Evolutionary conservation across 2,113 vertebrate species (phyloP), one percentile per base, ranked within the genome.

Genomic region (Varanus komodoensis): DNA sequence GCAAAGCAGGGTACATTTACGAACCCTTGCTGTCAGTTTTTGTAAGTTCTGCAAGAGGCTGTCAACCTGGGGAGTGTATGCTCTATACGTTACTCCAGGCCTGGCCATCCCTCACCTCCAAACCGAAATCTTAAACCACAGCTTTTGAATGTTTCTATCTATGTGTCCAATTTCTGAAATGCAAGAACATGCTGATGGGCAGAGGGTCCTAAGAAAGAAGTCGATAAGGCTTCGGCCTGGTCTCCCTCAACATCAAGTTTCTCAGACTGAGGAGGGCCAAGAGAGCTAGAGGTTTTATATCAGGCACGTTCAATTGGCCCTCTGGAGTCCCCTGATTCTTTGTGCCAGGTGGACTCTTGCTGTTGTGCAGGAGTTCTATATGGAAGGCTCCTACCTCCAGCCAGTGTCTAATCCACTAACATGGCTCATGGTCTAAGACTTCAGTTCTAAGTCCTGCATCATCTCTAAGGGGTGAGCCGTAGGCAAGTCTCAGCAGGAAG

Each of bases 1-100:
- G 44, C 74, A 85, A 79, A 85, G 69, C 44, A 83, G 64, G 7
- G n/a, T 75, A 64, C 73, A 68, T 84, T 79, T 85, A 80, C 71
- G 89, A 89, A 85, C 64, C 8, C 9, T 79, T 79, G 74, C 83
- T 34, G 44, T 79, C 44, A 54, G 23, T 69, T 79, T 78, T 85
- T 79, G 25, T 38, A 68, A 84, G 14, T 54, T 48, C 44, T 38
- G 38, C 12, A 89, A 82, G 73, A 85, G n/a, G 52, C 32, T 34
- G 44, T 50, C 11, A 84, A 21, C 25, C 57, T 82, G 48, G 14
- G 23, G 25, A 83, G 54, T 3, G 3, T n/a, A 19, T 64, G 27
- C 69, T 48, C 21, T 25, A 48, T 74, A 32, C 6, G n/a, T 17
- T 75, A 83, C 15, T 14, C 6, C 48, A 52, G 15, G 29, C 50